Evolutionary conservation across 2,888 invertebrate species (phyloP).

Genomic region (Limenitis camilla): DNA sequence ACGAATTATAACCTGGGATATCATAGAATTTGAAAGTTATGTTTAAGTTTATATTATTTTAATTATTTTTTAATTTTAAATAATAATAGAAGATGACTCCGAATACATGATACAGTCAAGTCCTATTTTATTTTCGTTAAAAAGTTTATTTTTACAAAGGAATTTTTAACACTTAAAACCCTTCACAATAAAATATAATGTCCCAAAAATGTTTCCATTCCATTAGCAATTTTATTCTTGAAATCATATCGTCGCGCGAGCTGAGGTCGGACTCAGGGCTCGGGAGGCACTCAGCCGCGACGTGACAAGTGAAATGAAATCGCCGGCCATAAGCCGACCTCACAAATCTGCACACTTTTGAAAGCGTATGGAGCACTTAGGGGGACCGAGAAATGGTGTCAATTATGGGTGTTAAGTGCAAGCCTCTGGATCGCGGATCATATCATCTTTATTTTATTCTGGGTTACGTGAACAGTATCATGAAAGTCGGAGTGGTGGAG

Average conservation of each 20-base stretch:
- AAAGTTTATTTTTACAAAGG: no score
- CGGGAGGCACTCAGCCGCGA: conserved; percentile 57
- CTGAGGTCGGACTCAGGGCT: conserved; percentile 65
- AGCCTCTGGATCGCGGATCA: conserved; percentile 21
- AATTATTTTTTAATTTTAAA: no score
- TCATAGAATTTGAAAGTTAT: no score
- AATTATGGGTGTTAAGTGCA: conserved; percentile 70
- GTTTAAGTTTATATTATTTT: no score
- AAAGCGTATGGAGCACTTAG: conserved; percentile 60
- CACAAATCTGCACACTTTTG: conserved; percentile 65
- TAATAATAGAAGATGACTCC: no score
- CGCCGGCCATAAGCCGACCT: conserved; percentile 64
- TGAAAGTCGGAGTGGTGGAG: not conserved
- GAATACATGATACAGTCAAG: no score
- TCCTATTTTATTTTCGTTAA: no score
- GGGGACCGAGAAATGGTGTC: conserved; percentile 64
- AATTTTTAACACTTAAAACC: conserved; percentile 11
- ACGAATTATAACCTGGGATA: no score
- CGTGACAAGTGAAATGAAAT: conserved; percentile 71
- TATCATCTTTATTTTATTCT: conserved; percentile 25
- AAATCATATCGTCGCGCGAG: conserved; percentile 54
- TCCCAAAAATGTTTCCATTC: conserved; percentile 56
- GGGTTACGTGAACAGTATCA: conserved; percentile 5
- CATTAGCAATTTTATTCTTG: conserved; percentile 70
- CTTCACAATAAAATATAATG: conserved; percentile 37